Percentiles rank a stretch among this genome's conserved stretches.
phyloP scores from a whole-genome alignment of 2,797 vertebrate species.

The Avahi laniger region DNA sequence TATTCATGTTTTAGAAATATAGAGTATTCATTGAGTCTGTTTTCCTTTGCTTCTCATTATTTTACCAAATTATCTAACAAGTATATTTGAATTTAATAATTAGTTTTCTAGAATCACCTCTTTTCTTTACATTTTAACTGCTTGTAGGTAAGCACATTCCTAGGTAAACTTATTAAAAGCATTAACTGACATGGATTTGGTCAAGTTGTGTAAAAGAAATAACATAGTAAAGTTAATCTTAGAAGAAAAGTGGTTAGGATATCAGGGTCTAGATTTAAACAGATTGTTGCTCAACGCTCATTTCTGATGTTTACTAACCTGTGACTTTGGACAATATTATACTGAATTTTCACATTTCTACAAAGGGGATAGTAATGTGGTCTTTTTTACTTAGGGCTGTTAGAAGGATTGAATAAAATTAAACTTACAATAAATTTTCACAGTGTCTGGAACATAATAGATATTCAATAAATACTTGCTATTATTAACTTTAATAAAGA shows the following conservation, averaged over 20 bases:
- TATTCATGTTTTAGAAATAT: background rate
- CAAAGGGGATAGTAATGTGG: background rate
- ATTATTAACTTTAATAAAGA: background rate
- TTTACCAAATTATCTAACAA: background rate
- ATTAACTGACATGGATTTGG: background rate
- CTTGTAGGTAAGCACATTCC: background rate
- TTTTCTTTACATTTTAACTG: background rate
- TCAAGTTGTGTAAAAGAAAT: background rate
- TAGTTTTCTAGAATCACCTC: background rate
- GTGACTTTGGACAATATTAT: background rate
- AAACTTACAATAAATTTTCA: background rate
- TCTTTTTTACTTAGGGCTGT: fast-evolving
- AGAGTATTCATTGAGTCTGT: background rate
- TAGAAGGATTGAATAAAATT: background rate
- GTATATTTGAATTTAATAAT: background rate
- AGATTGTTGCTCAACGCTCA: background rate
- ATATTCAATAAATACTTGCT: background rate
- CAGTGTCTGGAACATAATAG: background rate
- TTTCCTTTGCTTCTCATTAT: background rate
- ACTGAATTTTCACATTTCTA: background rate
- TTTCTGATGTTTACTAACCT: background rate
- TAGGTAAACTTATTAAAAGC: background rate
- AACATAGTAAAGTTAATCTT: background rate
- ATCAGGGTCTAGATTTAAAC: background rate
- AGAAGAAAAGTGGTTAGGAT: background rate